Base-by-base conservation (phyloP, 1,140 invertebrate species). In the Lerema accius region DNA sequence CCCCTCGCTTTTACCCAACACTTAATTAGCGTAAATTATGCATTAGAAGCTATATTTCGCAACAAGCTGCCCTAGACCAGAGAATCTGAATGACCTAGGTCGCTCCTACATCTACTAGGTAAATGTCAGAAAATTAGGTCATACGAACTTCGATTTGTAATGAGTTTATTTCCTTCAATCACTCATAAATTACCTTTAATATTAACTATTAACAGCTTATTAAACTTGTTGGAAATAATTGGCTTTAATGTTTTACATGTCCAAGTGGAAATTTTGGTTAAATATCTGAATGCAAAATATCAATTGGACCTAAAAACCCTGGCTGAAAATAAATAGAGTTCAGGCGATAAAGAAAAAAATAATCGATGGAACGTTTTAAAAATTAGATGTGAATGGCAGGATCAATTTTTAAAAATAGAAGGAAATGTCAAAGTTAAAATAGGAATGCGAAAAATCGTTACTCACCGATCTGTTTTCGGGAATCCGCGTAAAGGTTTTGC, bases 81-180 rank as follows among this genome's bases (percentile, higher is more conserved):
- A 42, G 37, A 32, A 26, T 40, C 48, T 32, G 15, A 40, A 50
- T 73, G 78, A 82, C 76, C 78, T 80, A 76, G 74, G 76, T 80
- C 78, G 71, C 63, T 39, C 53, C 63, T 65, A 53, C 53, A 60
- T 62, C 42, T 71, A 53, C 60, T 75, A 68, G 76, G 73, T 68
- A 80, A 72, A 78, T 80, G 76, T 75, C 78, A 82, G 19, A 59
- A 68, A 81, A 82, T 73, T 76, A 73, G 79, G 79, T 82, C 79
- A 79, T 13, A 58, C 32, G 39, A 56, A 17, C 50, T 56, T 55
- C 50, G 45, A 65, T 65, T 70, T 64, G 50, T 28, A 55, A 43
- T 13, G 40, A 48, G 58, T 50, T 37, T 43, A 28, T n/a, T 23
- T 50, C 14, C n/a, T 15, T 37, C 14, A 26, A 48, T 7, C 3